Percentiles rank a stretch among this genome's conserved stretches.
These are phyloP conservation scores for Montipora cactus DNA, from an alignment of 64 coral and sea anemone genomes.

Conservation along the genomic window DNA sequence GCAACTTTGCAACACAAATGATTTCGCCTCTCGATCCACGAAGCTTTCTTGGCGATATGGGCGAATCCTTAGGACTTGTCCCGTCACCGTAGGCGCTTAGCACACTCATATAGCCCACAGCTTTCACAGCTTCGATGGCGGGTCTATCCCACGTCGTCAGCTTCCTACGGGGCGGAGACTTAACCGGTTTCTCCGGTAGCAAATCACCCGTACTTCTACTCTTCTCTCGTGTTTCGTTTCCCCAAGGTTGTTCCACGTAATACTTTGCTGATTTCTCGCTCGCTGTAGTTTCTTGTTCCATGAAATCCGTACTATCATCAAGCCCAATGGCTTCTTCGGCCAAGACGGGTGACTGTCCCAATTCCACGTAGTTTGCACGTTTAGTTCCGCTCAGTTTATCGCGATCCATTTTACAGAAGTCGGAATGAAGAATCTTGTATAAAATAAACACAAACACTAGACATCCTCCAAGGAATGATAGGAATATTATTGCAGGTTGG, in stretches of 20 bases:
- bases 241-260: neutral
- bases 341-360: constrained; percentile 3
- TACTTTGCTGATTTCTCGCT: neutral
- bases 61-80: neutral
- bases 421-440: constrained; percentile 71
- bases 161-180: constrained; percentile 23
- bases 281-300: neutral
- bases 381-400: constrained; percentile 23
- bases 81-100: constrained; percentile 65
- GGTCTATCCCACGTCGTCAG: neutral
- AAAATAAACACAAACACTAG: constrained; percentile 62
- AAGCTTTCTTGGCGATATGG: neutral
- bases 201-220: constrained; percentile 32
- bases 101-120: constrained; percentile 15
- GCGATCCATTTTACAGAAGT: constrained; percentile 26
- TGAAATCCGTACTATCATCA: constrained; percentile 10
- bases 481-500: constrained; percentile 60
- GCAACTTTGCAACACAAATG: constrained; percentile 32
- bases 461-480: constrained; percentile 66
- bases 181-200: constrained; percentile 4
- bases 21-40: constrained; percentile 6
- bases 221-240: neutral
- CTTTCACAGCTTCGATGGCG: constrained; percentile 1
- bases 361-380: constrained; percentile 16
- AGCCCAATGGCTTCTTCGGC: neutral